Evolutionary conservation across 2,888 invertebrate species (phyloP).

Genomic region (Ormyrus nitidulus): DNA sequence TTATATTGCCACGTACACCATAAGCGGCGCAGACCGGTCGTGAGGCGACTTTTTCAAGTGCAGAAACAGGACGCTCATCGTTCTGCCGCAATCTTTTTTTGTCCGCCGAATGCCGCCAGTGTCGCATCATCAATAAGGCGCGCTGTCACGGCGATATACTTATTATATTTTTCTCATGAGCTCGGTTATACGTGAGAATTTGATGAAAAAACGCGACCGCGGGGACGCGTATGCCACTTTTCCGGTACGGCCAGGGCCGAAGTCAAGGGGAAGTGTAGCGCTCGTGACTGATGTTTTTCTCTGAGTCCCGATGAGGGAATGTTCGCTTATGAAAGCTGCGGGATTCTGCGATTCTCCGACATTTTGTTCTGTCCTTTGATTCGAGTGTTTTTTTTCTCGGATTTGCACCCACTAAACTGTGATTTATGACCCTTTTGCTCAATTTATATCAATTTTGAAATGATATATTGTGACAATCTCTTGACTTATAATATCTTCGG

Average conservation of each 20-base stretch:
- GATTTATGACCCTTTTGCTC: constrained; percentile 41
- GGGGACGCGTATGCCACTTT: neutral
- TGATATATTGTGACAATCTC: neutral
- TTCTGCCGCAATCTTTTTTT: constrained; percentile 19
- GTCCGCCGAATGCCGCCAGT: neutral
- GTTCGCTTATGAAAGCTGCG: neutral
- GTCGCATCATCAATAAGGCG: constrained; percentile 52
- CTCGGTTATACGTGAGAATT: constrained; percentile 43
- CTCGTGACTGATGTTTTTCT: constrained; percentile 48
- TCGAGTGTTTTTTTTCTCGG: constrained; percentile 9
- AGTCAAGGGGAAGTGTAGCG: neutral
- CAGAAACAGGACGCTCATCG: neutral
- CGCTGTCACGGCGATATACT: constrained; percentile 42
- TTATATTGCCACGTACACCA: constrained; percentile 4
- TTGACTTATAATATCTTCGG: neutral
- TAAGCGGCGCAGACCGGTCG: neutral
- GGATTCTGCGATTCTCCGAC: constrained; percentile 36
- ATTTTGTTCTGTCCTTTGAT: constrained; percentile 28
- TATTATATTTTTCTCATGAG: constrained; percentile 43
- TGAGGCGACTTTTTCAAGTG: constrained; percentile 21
- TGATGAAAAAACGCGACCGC: constrained; percentile 36
- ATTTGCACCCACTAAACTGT: constrained; percentile 16
- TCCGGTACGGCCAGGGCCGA: too few species aligned
- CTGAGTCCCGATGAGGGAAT: neutral
- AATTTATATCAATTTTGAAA: neutral